These are phyloP conservation scores for Cydia amplana DNA, from an alignment of 1,140 invertebrate species.

Conservation along the genomic window DNA sequence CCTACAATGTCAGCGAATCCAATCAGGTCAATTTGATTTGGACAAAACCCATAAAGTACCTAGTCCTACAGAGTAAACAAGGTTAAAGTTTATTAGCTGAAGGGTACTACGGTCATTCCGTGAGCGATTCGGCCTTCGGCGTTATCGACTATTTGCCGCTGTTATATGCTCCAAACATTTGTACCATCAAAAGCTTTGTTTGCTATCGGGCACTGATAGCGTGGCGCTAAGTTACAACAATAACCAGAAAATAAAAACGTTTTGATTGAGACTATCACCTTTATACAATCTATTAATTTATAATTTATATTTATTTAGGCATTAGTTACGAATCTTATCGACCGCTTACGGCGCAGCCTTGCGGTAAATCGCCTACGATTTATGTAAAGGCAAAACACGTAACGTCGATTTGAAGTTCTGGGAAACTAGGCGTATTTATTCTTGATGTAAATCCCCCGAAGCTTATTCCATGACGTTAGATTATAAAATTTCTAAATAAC, in stretches of 20 bases:
- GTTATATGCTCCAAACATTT: neutral
- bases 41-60: neutral
- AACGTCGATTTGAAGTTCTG: neutral
- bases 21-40: constrained; percentile 4
- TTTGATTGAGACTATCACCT: too few relatives aligned
- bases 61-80: constrained; percentile 8
- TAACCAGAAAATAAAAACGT: too few relatives aligned
- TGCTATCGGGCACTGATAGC: neutral
- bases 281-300: neutral
- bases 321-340: neutral
- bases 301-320: neutral
- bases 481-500: neutral
- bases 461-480: neutral
- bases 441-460: neutral
- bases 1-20: neutral
- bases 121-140: constrained; percentile 4
- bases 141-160: neutral
- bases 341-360: neutral
- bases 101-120: constrained; percentile 14
- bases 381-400: constrained; percentile 11
- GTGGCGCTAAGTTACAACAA: neutral
- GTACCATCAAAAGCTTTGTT: neutral
- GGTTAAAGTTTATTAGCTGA: constrained; percentile 30
- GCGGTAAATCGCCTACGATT: constrained; percentile 2
- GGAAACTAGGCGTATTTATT: constrained; percentile 7